Conservation (phyloP, 2,888 invertebrate genomes). For the Cordilura impudica region DNA sequence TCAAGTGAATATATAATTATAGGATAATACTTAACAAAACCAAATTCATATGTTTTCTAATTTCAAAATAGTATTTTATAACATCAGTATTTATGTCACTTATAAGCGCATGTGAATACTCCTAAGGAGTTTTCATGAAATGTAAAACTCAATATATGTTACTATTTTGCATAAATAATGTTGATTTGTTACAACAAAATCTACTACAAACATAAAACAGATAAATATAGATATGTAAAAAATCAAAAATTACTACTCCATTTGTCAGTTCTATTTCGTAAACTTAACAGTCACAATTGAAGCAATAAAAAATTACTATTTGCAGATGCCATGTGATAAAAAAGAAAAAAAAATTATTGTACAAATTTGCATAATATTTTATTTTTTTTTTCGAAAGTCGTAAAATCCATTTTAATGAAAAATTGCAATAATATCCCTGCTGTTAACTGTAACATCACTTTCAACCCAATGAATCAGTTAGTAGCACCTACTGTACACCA, state of each 20-base stretch:
- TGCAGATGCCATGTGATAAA: neutral
- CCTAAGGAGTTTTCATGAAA: neutral
- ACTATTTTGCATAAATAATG: constrained; percentile 50
- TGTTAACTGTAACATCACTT: constrained; percentile 42
- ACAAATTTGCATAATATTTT: constrained; percentile 58
- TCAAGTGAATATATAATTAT: too few species aligned
- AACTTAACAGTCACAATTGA: constrained; percentile 8
- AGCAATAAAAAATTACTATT: constrained; percentile 13
- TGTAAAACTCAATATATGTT: constrained; percentile 13
- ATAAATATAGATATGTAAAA: constrained; percentile 17
- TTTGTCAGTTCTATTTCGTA: constrained; percentile 13
- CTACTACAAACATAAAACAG: neutral
- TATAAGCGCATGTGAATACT: too few species aligned
- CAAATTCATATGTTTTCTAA: too few species aligned
- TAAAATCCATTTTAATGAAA: constrained; percentile 59
- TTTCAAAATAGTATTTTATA: too few species aligned
- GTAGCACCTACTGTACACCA: neutral
- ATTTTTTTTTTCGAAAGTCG: constrained; percentile 43
- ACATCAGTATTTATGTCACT: too few species aligned
- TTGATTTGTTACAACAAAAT: constrained; percentile 33
- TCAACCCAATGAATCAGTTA: constrained; percentile 20
- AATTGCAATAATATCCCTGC: constrained; percentile 54
- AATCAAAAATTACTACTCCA: constrained; percentile 1
- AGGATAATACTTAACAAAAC: too few species aligned
- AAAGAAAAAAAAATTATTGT: neutral